Conservation (phyloP, 2,113 vertebrate genomes). For the Ciconia boyciana region DNA sequence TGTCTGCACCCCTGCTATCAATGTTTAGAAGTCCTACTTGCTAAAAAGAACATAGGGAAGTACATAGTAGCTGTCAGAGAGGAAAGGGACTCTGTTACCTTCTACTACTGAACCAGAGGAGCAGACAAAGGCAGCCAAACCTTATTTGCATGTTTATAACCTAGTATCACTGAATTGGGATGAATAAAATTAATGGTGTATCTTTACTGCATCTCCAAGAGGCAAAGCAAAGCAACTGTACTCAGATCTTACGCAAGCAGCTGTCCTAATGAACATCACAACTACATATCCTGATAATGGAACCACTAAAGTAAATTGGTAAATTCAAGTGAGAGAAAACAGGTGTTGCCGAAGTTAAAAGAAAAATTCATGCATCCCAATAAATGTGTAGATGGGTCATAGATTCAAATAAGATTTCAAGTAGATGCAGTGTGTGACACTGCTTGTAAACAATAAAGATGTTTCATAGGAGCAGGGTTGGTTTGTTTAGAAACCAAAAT, state of each 20-base stretch:
- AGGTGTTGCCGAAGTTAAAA: neutral
- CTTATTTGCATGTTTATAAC: neutral
- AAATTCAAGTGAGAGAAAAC: neutral
- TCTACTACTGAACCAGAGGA: neutral
- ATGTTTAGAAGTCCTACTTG: neutral
- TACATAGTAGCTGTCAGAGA: neutral
- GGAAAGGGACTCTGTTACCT: neutral
- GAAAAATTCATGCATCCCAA: neutral
- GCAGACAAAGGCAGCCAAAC: neutral
- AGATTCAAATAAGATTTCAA: neutral
- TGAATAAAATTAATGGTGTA: neutral
- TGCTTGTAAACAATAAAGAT: neutral
- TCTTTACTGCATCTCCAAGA: neutral
- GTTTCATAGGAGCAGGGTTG: neutral
- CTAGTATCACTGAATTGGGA: neutral
- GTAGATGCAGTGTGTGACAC: neutral
- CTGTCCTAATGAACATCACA: neutral
- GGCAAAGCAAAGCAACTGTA: neutral
- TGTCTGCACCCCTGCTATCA: neutral
- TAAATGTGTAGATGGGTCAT: neutral
- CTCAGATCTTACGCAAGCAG: neutral
- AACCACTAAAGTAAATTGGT: neutral
- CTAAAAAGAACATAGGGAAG: neutral
- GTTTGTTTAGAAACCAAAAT: neutral
- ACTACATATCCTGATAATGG: neutral